Base-by-base conservation (phyloP, 2,888 invertebrate species). In the Euzophera pinguis region DNA sequence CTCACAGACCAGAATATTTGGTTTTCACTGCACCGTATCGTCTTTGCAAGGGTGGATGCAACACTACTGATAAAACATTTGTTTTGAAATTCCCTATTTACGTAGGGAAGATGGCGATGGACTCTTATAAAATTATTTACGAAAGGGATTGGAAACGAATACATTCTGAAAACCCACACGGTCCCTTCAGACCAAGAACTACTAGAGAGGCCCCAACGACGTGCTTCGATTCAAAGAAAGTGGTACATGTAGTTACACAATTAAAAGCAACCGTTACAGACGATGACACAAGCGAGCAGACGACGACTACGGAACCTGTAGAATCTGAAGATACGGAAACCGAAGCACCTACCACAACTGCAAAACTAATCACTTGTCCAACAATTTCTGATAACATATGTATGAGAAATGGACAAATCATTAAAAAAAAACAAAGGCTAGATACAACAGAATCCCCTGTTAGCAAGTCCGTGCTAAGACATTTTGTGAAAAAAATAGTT, bases 11-110 rank as follows among this genome's bases (percentile, higher is more conserved):
- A 1, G 71, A 62, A 47, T 60, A 70, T 37, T 66, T 86, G 56
- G 54, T 76, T 54, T 88, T 88, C 57, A 87, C 86, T 47, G 86
- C 86, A 16, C 86, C 87, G 9, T 84, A 75, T 60, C 81, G 66
- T 65, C 59, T 87, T 9, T 81, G 81, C 58, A 69, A 77, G 9
- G 78, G 78, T 12, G 75, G 69, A 22, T 78, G 75, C 54, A 64
- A 69, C 32, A 56, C 34, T 1, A 58, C 58, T 10, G 49, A 47
- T 0, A 57, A 57, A 6, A 78, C 81, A 43, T 67, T 78, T 7
- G 57, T 55, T 2, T 62, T 87, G 58, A 59, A 59, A 7, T 88
- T 88, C 53, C 88, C 88, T 5, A 53, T 87, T 1, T 78, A 69
- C 42, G 39, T 84, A 10, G 85, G 84, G 7, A 63, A 58, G 1